These are phyloP conservation scores for Macrochelys suwanniensis DNA, from an alignment of 2,797 vertebrate species.

Conservation along the genomic window DNA sequence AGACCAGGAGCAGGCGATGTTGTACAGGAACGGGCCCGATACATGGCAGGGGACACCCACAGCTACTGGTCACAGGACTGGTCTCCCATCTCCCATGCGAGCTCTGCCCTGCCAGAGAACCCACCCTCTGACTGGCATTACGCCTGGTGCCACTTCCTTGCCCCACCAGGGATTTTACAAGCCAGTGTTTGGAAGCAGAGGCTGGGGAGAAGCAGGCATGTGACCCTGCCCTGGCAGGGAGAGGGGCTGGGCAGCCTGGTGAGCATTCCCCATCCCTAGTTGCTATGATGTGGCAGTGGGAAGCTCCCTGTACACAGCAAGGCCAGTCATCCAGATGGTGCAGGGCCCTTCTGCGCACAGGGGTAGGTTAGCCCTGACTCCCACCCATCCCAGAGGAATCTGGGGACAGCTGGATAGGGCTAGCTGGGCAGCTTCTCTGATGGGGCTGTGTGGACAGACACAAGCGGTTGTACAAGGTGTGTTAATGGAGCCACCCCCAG, in stretches of 20 bases:
- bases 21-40: too few species aligned
- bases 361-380: accelerated
- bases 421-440: background rate
- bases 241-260: background rate
- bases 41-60: too few species aligned
- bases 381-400: too few species aligned
- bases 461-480: too few species aligned
- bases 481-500: too few species aligned
- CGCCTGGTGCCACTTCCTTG: background rate
- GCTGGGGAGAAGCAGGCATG: background rate
- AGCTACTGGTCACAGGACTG: accelerated
- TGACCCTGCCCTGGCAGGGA: background rate
- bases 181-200: background rate
- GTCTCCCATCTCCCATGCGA: too few species aligned
- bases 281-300: background rate
- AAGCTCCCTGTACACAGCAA: background rate
- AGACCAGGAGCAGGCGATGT: too few species aligned
- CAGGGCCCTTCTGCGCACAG: accelerated
- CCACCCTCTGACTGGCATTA: background rate
- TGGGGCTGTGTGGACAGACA: too few species aligned
- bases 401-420: too few species aligned
- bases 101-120: too few species aligned
- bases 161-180: too few species aligned
- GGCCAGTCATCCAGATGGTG: too few species aligned
- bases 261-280: background rate